Percentiles rank a stretch among this genome's conserved stretches.
These are phyloP conservation scores for Calliopum simillimum DNA, from an alignment of 2,888 invertebrate species.

Conservation along the genomic window DNA sequence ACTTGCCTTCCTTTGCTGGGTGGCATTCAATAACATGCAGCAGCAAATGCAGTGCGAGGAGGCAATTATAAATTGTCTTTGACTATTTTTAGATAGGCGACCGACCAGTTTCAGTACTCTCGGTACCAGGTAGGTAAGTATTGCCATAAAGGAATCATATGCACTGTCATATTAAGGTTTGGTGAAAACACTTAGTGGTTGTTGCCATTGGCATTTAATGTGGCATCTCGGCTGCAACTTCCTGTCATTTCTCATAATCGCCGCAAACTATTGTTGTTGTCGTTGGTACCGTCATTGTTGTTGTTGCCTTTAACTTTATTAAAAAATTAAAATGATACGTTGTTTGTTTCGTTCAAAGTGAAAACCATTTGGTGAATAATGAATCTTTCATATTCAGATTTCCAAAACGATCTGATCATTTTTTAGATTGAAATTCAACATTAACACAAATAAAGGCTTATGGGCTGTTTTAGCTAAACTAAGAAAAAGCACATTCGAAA, in stretches of 20 bases:
- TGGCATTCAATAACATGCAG: neutral
- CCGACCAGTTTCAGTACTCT: neutral
- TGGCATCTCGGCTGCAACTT: slow-evolving; percentile 1
- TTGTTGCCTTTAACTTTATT: too few species aligned
- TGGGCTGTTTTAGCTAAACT: too few species aligned
- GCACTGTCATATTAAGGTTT: neutral
- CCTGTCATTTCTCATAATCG: slow-evolving; percentile 13
- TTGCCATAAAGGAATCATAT: neutral
- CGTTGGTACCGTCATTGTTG: too few species aligned
- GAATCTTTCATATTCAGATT: too few species aligned
- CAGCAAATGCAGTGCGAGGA: neutral
- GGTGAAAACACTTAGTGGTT: neutral
- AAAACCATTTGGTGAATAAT: too few species aligned
- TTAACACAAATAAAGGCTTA: too few species aligned
- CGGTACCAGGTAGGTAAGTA: neutral
- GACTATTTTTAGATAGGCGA: slow-evolving; percentile 16
- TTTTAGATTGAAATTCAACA: too few species aligned
- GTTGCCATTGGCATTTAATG: slow-evolving; percentile 14
- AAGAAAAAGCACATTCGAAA: too few species aligned
- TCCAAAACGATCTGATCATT: too few species aligned
- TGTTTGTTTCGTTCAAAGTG: too few species aligned
- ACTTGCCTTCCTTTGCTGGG: neutral
- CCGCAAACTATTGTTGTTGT: neutral
- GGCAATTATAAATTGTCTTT: slow-evolving; percentile 31
- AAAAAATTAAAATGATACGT: too few species aligned